Conservation (phyloP, 2,113 vertebrate species). For the Polypterus senegalus region DNA sequence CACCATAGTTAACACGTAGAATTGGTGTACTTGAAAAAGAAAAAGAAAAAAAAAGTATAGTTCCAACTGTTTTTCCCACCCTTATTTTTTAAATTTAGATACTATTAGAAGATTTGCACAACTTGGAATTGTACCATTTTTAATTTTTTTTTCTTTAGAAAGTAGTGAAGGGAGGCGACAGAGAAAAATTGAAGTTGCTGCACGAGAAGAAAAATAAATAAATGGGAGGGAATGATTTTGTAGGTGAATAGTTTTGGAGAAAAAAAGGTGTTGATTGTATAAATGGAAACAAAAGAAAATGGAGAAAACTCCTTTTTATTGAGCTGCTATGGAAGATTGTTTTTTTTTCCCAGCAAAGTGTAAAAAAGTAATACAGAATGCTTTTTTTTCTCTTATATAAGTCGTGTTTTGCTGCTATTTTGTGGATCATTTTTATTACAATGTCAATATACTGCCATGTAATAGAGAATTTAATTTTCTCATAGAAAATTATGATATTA, state of each 20-base stretch:
- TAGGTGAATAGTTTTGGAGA: conserved; percentile 54
- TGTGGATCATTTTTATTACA: conserved; percentile 65
- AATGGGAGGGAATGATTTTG: conserved; percentile 45
- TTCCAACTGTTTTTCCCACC: conserved; percentile 26
- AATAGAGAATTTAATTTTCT: conserved; percentile 80
- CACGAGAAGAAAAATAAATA: conserved; percentile 31
- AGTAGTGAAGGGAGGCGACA: conserved; percentile 43
- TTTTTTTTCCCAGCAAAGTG: conserved; percentile 63
- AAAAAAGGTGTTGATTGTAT: conserved; percentile 66
- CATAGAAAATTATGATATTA: conserved; percentile 83
- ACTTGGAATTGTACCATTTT: conserved; percentile 47
- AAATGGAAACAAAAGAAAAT: conserved; percentile 36
- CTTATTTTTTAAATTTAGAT: conserved; percentile 26
- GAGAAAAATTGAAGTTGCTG: conserved; percentile 45
- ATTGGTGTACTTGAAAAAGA: conserved; percentile 40
- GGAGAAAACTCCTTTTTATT: conserved; percentile 67
- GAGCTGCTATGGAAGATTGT: conserved; percentile 79
- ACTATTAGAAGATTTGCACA: conserved; percentile 55
- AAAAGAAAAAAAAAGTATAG: conserved; percentile 26
- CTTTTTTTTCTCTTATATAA: conserved; percentile 72
- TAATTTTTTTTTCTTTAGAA: conserved; percentile 39
- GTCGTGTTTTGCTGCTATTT: conserved; percentile 93
- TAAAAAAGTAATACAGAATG: conserved; percentile 55
- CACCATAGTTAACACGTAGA: conserved; percentile 39
- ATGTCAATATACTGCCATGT: conserved; percentile 88